Conservation (phyloP, 2,888 invertebrate genomes). For the Crossocerus cetratus region DNA sequence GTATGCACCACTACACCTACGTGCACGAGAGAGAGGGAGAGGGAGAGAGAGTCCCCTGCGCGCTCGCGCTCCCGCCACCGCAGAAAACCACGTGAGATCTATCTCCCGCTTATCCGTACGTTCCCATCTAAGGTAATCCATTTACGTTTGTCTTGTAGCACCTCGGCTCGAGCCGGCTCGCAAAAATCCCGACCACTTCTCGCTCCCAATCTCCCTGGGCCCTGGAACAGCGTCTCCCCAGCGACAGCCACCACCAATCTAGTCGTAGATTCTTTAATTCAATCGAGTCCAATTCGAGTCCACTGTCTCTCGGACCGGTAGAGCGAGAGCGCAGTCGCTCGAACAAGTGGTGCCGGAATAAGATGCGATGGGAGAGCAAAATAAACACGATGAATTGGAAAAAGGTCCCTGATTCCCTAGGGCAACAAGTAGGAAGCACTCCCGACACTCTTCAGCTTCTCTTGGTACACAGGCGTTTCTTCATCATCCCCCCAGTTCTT, state of each 20-base stretch:
- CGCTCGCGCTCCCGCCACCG: neutral
- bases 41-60: neutral
- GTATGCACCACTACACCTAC: conserved; percentile 22
- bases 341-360: neutral
- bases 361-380: conserved; percentile 2
- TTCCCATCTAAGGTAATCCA: conserved; percentile 8
- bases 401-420: conserved; percentile 14
- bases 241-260: too few species aligned
- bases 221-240: neutral
- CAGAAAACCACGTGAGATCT: neutral
- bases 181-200: neutral
- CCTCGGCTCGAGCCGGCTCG: neutral
- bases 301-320: too few species aligned
- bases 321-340: too few species aligned
- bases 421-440: conserved; percentile 32
- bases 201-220: neutral
- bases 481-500: conserved; percentile 41
- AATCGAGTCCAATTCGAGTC: too few species aligned
- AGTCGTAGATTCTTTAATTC: too few species aligned
- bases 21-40: neutral
- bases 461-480: conserved; percentile 29
- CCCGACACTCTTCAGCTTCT: conserved; percentile 12
- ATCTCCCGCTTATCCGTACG: conserved; percentile 3
- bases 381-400: conserved; percentile 44
- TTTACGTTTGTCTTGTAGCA: conserved; percentile 1